A percentile compares a stretch with the other conserved stretches of the same genome.
phyloP scores from a whole-genome alignment of 2,113 vertebrate species.

The Dasypus novemcinctus region DNA sequence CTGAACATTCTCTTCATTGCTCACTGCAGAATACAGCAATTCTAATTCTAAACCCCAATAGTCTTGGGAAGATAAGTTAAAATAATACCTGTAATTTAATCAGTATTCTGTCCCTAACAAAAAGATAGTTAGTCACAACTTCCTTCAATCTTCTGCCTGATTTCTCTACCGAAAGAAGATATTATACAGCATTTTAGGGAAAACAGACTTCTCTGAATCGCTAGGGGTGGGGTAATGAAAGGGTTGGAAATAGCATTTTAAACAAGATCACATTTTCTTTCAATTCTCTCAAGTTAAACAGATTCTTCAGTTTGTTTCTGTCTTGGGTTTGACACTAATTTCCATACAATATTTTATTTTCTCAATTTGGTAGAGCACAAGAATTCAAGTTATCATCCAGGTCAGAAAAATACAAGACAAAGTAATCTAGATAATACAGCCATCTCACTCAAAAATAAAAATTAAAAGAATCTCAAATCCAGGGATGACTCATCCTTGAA shows the following conservation, averaged over 20 bases:
- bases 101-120: background rate
- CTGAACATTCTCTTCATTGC: background rate
- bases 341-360: background rate
- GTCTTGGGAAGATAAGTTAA: background rate
- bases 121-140: slow-evolving; percentile 6
- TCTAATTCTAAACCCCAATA: background rate
- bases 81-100: slow-evolving; percentile 21
- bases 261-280: slow-evolving; percentile 27
- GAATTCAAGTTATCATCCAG: background rate
- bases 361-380: background rate
- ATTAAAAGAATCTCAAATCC: background rate
- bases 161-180: background rate
- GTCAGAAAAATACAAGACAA: background rate
- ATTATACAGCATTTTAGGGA: background rate
- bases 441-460: background rate
- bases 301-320: background rate
- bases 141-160: background rate
- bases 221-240: background rate
- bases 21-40: background rate
- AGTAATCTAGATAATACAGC: background rate
- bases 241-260: slow-evolving; percentile 5
- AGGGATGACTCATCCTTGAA: slow-evolving; percentile 24
- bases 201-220: slow-evolving; percentile 8
- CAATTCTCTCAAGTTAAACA: background rate
- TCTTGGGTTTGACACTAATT: background rate